Percentiles rank a stretch among this genome's conserved stretches.
Conservation (phyloP, 2,797 vertebrate species). For the Scolopax rusticola region DNA sequence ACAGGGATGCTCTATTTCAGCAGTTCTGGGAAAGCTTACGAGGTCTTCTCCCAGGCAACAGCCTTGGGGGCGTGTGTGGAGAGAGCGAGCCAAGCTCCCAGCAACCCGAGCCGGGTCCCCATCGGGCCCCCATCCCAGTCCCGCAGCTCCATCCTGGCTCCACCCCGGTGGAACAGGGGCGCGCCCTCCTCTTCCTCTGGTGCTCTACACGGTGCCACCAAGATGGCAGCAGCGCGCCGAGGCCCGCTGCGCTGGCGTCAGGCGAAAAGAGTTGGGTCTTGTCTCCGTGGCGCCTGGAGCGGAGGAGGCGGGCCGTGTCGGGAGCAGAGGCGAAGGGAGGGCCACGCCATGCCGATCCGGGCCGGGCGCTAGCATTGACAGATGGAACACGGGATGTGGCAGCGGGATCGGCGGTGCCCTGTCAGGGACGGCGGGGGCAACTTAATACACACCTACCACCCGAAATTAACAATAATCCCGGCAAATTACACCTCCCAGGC, state of each 20-base stretch:
- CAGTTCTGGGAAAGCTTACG: background rate
- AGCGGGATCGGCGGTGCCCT: accelerated
- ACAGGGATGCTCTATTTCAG: no score
- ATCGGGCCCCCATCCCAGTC: background rate
- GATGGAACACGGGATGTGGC: no score
- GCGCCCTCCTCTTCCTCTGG: background rate
- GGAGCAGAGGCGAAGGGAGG: no score
- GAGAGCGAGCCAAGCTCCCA: background rate
- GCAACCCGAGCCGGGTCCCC: background rate
- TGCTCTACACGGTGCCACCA: background rate
- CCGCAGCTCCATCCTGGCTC: background rate
- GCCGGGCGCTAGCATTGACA: background rate
- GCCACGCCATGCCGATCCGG: accelerated
- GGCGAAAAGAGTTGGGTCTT: background rate
- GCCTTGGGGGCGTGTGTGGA: background rate
- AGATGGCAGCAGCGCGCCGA: background rate
- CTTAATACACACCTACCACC: background rate
- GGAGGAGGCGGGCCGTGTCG: no score
- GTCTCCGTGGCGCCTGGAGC: background rate
- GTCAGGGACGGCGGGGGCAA: background rate
- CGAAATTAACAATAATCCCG: background rate
- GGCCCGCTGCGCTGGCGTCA: accelerated
- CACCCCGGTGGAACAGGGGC: no score
- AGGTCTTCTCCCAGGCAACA: background rate
- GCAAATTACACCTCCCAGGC: background rate